These are phyloP conservation scores for Trilocha varians DNA, from an alignment of 2,888 invertebrate species.

Conservation along the genomic window DNA sequence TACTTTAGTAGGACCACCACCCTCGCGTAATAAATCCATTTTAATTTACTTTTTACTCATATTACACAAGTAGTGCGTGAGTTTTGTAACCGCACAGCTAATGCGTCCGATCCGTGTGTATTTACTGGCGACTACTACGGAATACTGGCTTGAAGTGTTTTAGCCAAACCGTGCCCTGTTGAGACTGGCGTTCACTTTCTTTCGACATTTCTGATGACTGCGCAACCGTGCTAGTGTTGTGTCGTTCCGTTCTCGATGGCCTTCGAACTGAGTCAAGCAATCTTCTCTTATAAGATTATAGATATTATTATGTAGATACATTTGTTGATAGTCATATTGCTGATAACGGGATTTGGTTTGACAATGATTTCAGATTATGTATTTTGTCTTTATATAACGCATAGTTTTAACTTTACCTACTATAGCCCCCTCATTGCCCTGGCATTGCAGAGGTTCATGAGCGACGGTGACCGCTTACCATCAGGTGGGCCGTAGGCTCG, in stretches of 20 bases:
- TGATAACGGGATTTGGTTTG: background rate
- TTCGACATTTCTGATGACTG: slow-evolving; percentile 54
- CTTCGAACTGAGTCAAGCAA: slow-evolving; percentile 1
- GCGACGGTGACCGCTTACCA: no score
- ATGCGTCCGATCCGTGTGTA: slow-evolving; percentile 4
- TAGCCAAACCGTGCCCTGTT: slow-evolving; percentile 13
- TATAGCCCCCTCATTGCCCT: no score
- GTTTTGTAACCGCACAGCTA: background rate
- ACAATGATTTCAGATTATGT: no score
- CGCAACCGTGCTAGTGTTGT: slow-evolving; percentile 38
- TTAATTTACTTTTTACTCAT: slow-evolving; percentile 9
- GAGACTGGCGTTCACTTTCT: slow-evolving; percentile 60
- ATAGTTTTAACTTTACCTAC: no score
- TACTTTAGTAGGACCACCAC: slow-evolving; percentile 28
- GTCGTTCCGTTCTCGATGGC: slow-evolving; percentile 5
- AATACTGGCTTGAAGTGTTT: no score
- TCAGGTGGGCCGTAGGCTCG: no score
- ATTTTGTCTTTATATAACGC: no score
- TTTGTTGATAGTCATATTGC: background rate
- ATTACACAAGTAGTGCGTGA: background rate
- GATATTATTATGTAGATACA: no score
- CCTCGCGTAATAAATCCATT: slow-evolving; percentile 51
- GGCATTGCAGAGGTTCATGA: no score
- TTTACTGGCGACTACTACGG: slow-evolving; percentile 26
- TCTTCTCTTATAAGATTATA: background rate